Base-by-base conservation (phyloP, 1,140 invertebrate genomes). In the Cherax quadricarinatus region DNA sequence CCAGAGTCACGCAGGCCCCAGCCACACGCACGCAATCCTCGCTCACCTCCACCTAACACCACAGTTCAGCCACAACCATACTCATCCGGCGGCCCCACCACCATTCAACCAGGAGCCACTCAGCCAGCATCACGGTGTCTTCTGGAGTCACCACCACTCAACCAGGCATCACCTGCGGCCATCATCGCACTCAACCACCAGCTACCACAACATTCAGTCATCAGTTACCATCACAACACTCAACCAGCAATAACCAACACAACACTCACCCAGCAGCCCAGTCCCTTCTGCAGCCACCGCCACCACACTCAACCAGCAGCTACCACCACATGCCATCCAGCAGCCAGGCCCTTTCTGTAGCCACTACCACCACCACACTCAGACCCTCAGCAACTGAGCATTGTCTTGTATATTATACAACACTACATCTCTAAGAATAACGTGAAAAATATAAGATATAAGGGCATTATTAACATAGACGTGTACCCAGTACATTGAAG, bases 1-100 rank as follows among this genome's bases (percentile, higher is more conserved):
- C 90, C 57, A 62, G 51, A 83, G 88, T 89, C 88, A 89, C 88
- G 88, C 88, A 89, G 88, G 88, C 89, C 89, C 89, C 70, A 60
- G 70, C 89, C 89, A 57, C 83, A 75, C 89, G 9, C 53, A 53
- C 82, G 24, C 82, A 18, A 21, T 73, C 88, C 79, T 24, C 79
- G 41, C 88, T 79, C 86, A 24, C 85, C 73, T 41, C n/a, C 85
- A 41, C 30, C 53, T 73, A 21, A 12, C 75, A 57, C 66, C 48
- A 41, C n/a, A n/a, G n/a, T n/a, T n/a, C n/a, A n/a, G n/a, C n/a
- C n/a, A 24, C 57, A 24, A 24, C n/a, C 70, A 81, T 53, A 14
- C 48, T 16, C 86, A 49, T 79, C 49, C 86, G 66, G 48, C 48
- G 75, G 12, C 24, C 49, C 73, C 86, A 24, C 53, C 86, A 88